Conservation (phyloP, 2,888 invertebrate genomes). For the Julus scandinavius region DNA sequence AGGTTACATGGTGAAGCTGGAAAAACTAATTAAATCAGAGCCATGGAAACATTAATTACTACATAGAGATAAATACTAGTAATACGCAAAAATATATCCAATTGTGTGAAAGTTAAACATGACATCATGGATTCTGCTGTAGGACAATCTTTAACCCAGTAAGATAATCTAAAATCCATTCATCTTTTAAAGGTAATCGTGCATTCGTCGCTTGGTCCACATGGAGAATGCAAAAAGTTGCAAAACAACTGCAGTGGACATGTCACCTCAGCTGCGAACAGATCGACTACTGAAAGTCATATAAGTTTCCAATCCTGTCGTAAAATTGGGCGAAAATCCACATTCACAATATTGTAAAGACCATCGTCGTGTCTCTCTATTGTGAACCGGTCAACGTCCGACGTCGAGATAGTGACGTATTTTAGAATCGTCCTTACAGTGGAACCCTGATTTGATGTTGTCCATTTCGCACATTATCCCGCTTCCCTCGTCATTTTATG, state of each 20-base stretch:
- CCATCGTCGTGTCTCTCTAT: too few relatives aligned
- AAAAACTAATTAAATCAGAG: not conserved
- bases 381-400: too few relatives aligned
- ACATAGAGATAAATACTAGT: not conserved
- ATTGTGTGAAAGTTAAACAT: too few relatives aligned
- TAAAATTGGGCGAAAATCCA: too few relatives aligned
- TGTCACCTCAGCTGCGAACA: not conserved
- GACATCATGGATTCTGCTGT: not conserved
- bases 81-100: too few relatives aligned
- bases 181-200: slow-evolving; percentile 5
- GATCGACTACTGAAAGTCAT: not conserved
- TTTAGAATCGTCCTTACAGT: too few relatives aligned
- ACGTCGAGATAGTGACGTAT: too few relatives aligned
- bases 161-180: not conserved
- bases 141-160: not conserved
- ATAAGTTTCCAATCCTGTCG: not conserved
- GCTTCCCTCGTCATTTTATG: too few relatives aligned
- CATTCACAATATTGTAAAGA: too few relatives aligned
- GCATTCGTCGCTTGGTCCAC: not conserved
- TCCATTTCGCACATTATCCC: too few relatives aligned
- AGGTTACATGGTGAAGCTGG: not conserved
- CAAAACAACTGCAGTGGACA: not conserved
- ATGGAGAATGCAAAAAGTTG: not conserved
- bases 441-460: too few relatives aligned
- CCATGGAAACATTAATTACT: not conserved